Base-by-base conservation (phyloP, 2,113 vertebrate genomes). In the Sturnus vulgaris region DNA sequence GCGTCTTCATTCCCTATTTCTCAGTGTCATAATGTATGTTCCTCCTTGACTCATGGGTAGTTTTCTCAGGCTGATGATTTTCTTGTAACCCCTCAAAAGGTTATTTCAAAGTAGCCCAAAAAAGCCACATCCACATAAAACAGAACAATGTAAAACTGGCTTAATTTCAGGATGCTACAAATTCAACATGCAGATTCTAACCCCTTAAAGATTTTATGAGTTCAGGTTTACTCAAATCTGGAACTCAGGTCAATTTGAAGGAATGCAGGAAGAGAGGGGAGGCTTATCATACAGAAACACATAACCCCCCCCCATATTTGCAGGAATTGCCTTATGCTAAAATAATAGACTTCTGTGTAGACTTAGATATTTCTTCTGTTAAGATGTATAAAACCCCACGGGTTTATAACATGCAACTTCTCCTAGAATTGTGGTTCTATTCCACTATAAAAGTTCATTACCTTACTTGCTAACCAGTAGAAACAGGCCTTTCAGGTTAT, bases 41-140 rank as follows among this genome's bases (percentile, higher is more conserved):
- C 96, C 95, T 91, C 92, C 91, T 93, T 75, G 76, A 63, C 47
- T 59, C 28, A 53, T 75, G 57, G 94, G 66, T 65, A 63, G n/a
- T 87, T 94, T 88, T 91, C 81, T 82, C 73, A 92, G 78, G 60
- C 70, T 52, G 70, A 72, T 82, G 75, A 89, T 88, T 95, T 95
- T 95, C 81, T 87, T 92, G 66, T 89, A 85, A 85, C 33, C 60
- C 75, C 69, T 77, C 63, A 91, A 85, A 87, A 89, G 1, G 4
- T 87, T 91, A 46, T 94, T 87, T 95, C 44, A 83, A 49, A 88
- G 39, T 68, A 78, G 33, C 81, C 49, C 22, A 46, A 46, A 93
- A 82, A 70, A 75, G 15, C 65, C 49, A 75, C 61, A 72, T 88
- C 46, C 49, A 71, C 78, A 57, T 28, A 86, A 77, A 33, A 16